Conservation (phyloP, 2,113 vertebrate genomes). For the Gallinago media region DNA sequence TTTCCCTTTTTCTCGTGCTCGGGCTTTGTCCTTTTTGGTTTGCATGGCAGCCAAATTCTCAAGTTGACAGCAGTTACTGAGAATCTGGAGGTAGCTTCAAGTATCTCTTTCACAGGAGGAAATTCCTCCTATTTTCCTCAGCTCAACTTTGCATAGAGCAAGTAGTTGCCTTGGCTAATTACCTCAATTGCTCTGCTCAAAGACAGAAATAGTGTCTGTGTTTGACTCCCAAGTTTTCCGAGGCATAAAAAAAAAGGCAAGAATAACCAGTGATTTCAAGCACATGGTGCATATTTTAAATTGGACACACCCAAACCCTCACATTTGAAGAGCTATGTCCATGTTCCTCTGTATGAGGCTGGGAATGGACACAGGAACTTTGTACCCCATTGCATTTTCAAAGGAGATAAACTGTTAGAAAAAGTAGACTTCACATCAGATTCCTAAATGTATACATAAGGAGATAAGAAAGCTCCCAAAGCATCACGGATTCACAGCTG, state of each 20-base stretch:
- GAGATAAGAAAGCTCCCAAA: background rate
- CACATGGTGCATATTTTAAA: fast-evolving
- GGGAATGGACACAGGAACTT: background rate
- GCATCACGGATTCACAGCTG: background rate
- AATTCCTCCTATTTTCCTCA: background rate
- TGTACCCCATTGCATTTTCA: background rate
- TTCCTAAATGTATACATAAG: background rate
- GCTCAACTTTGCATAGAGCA: background rate
- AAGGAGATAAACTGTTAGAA: background rate
- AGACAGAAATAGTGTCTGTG: background rate
- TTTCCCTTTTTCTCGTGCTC: slow-evolving; percentile 1
- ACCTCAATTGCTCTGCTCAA: background rate
- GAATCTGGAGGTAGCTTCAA: background rate
- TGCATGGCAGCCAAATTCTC: background rate
- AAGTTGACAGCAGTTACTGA: background rate
- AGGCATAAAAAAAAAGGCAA: background rate
- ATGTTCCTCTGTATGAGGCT: background rate
- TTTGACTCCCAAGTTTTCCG: background rate
- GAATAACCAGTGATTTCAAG: background rate
- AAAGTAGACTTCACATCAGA: background rate
- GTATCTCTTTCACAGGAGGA: background rate
- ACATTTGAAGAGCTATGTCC: background rate
- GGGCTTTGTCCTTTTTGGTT: slow-evolving; percentile 10
- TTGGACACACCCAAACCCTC: background rate
- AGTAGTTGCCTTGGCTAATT: background rate